Evolutionary conservation across 2,888 invertebrate species (phyloP), one percentile per base, ranked within the genome.

Genomic region (Dasysyrphus tricinctus): DNA sequence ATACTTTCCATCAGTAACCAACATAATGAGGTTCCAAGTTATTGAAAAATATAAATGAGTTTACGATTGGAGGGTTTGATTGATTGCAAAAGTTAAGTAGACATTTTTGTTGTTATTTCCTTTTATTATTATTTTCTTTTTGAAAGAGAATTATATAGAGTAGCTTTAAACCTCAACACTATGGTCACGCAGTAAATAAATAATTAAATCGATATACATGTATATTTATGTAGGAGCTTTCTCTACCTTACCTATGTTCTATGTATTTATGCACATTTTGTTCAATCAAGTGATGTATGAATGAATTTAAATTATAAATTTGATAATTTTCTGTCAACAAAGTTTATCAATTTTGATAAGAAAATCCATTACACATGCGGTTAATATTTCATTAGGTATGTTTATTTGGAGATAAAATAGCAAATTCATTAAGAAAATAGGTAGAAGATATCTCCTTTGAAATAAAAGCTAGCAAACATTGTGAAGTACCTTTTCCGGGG

Each of bases 31-130:
- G 81, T 78, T 73, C 59, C 73, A 77, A 78, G 70, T 79, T 83
- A 79, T 83, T 74, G 84, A 72, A 79, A 84, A 72, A 63, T 74
- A 72, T 67, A 63, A 83, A 79, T 76, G 79, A 80, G 56, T 79
- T 61, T 49, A 72, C 83, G 74, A 75, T 75, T 80, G 57, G 65
- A 72, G 47, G 67, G 54, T 42, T 84, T 84, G 84, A 84, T 84
- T 80, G 84, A 84, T 84, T 80, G 70, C 51, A 72, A 29, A 56
- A 47, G 65, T 32, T 65, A 65, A 42, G 42, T 37, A 57, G 16
- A 34, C 57, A 34, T 57, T 57, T 57, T 57, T 57, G 16, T 34
- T 37, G 34, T 37, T 57, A 57, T 57, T 59, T 39, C 14, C 12
- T 37, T 24, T 19, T 57, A 16, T 16, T 9, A 57, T 57, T 32